phyloP scores from a whole-genome alignment of 2,888 invertebrate genomes.

The Carpatolechia fugitivella region DNA sequence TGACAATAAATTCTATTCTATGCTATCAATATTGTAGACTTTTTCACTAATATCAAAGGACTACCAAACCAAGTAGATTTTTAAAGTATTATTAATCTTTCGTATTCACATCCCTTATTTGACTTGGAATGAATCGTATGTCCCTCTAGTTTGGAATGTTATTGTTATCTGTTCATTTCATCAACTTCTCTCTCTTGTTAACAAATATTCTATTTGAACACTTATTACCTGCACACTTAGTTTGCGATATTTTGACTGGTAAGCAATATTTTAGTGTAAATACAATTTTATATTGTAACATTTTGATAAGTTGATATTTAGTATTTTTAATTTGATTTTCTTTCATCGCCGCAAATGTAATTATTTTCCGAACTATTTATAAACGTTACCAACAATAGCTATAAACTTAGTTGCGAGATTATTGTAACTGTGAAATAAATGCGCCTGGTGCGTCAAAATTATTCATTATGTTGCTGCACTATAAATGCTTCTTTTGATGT shows the following conservation, averaged over 20 bases:
- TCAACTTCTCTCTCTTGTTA: not conserved
- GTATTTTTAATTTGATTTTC: not conserved
- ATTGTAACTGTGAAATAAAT: not conserved
- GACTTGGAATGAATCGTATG: slow-evolving; percentile 9
- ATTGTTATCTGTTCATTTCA: not conserved
- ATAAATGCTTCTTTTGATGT: not conserved
- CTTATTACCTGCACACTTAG: too few species aligned
- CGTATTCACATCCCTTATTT: not conserved
- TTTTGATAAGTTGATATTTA: not conserved
- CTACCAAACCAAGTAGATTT: not conserved
- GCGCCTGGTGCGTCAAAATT: not conserved
- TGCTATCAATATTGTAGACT: not conserved
- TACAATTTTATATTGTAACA: not conserved
- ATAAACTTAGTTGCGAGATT: not conserved
- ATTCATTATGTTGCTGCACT: not conserved
- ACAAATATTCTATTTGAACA: too few species aligned
- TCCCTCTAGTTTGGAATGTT: slow-evolving; percentile 11
- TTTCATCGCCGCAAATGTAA: not conserved
- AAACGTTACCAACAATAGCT: not conserved
- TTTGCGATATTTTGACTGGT: too few species aligned
- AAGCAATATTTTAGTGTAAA: not conserved
- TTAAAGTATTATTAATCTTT: not conserved
- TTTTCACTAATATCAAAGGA: not conserved
- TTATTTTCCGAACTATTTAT: not conserved
- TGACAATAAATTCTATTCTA: too few species aligned